phyloP scores from a whole-genome alignment of 2,888 invertebrate genomes.

The Cantharis lateralis region DNA sequence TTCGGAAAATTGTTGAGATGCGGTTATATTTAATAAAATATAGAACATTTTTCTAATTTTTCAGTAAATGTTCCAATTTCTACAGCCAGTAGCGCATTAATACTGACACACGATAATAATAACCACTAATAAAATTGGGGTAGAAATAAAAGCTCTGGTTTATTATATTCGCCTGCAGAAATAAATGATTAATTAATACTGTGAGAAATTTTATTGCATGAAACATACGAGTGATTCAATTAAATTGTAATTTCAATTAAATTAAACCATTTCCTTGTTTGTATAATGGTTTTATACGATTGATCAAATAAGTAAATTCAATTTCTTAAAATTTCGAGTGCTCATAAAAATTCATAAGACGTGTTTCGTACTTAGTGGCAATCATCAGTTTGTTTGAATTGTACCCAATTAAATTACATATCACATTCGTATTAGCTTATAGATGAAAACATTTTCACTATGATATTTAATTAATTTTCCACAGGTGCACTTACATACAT shows the following conservation, averaged over 20 bases:
- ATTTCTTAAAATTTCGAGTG: no score
- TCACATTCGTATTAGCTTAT: no score
- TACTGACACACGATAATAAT: not conserved
- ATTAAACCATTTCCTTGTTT: not conserved
- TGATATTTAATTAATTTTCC: no score
- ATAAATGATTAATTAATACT: not conserved
- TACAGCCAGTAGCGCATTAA: not conserved
- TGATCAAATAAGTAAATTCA: no score
- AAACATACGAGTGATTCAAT: not conserved
- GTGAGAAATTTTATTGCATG: not conserved
- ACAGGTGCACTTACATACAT: no score
- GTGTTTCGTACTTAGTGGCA: no score
- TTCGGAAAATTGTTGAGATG: not conserved
- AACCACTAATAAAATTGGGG: not conserved
- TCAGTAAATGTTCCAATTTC: not conserved
- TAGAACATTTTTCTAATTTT: not conserved
- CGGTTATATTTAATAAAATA: not conserved
- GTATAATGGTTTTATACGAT: not conserved
- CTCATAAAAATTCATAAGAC: no score
- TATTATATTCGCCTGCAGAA: not conserved
- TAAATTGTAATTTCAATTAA: not conserved
- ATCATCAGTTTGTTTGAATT: not conserved
- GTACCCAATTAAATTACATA: no score
- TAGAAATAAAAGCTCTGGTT: not conserved
- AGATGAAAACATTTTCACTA: no score